Percentiles rank a stretch among this genome's conserved stretches.
Evolutionary conservation across 1,140 invertebrate genomes (phyloP).

Genomic region (Cherax destructor): DNA sequence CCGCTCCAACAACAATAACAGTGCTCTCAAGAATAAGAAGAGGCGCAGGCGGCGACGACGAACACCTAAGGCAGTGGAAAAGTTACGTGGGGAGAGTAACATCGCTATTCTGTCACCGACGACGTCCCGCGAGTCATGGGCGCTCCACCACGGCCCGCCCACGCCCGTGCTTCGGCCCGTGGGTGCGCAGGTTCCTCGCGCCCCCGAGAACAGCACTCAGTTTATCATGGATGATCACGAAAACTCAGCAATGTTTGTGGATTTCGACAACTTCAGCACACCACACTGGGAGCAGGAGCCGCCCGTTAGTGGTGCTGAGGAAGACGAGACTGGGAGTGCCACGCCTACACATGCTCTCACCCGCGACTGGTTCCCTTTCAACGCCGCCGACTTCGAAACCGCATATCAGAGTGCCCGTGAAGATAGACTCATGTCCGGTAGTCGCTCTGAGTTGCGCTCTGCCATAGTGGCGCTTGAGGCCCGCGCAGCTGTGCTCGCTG

Average conservation of each 20-base stretch:
- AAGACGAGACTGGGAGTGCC: slow-evolving; percentile 46
- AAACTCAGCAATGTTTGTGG: slow-evolving; percentile 72
- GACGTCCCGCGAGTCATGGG: slow-evolving; percentile 43
- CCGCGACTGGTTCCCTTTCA: slow-evolving; percentile 72
- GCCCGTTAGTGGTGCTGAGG: slow-evolving; percentile 54
- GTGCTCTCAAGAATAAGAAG: slow-evolving; percentile 59
- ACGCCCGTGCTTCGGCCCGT: slow-evolving; percentile 72
- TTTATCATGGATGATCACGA: slow-evolving; percentile 76
- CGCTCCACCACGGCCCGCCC: slow-evolving; percentile 37
- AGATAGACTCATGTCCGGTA: slow-evolving; percentile 73
- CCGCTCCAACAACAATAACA: slow-evolving; percentile 21
- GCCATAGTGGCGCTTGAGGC: slow-evolving; percentile 68
- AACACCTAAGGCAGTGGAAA: slow-evolving; percentile 22
- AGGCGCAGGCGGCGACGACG: slow-evolving; percentile 53
- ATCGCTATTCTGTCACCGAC: slow-evolving; percentile 47
- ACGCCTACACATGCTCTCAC: slow-evolving; percentile 59
- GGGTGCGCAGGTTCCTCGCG: slow-evolving; percentile 73
- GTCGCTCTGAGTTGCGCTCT: slow-evolving; percentile 70
- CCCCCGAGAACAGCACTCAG: slow-evolving; percentile 75
- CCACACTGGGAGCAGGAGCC: slow-evolving; percentile 56
- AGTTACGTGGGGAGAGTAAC: background rate
- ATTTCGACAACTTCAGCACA: slow-evolving; percentile 71
- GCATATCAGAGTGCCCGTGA: slow-evolving; percentile 72
- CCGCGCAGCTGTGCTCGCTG: slow-evolving; percentile 59
- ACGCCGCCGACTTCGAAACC: slow-evolving; percentile 74